Conservation (phyloP, 2,888 invertebrate species). For the Mesorhabditis spiculigera region DNA sequence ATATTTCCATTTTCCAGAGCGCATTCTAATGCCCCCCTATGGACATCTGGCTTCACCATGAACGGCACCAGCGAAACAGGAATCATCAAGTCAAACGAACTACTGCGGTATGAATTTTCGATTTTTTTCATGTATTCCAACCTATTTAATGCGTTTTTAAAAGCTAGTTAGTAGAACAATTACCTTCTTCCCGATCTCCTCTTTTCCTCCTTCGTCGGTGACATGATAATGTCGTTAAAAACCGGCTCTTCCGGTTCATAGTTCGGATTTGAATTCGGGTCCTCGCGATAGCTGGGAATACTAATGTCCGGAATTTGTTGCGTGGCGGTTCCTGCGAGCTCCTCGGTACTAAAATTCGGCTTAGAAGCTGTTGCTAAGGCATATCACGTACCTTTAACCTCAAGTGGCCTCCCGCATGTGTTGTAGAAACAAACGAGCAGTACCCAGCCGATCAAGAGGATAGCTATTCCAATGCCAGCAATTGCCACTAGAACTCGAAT, state of each 20-base stretch:
- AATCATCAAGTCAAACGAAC: conserved; percentile 33
- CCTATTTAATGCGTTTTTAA: too few species aligned
- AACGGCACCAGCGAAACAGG: conserved; percentile 35
- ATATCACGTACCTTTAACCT: background rate
- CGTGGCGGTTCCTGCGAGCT: too few species aligned
- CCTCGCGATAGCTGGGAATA: too few species aligned
- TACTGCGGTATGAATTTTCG: conserved; percentile 28
- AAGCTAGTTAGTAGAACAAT: too few species aligned
- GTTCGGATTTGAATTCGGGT: too few species aligned
- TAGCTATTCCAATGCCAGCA: conserved; percentile 16
- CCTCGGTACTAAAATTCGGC: too few species aligned
- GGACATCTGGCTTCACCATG: conserved; percentile 44
- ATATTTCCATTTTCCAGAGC: background rate
- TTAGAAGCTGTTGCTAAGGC: too few species aligned
- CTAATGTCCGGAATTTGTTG: too few species aligned
- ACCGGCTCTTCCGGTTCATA: too few species aligned
- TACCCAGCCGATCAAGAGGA: conserved; percentile 29
- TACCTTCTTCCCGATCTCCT: too few species aligned
- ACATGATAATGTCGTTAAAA: too few species aligned
- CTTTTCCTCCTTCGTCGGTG: too few species aligned
- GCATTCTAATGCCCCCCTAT: conserved; percentile 22
- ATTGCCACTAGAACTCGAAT: conserved; percentile 10
- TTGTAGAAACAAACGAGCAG: conserved; percentile 28
- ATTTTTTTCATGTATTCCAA: background rate
- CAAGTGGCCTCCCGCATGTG: conserved; percentile 19